Percentiles rank a stretch among this genome's conserved stretches.
These are phyloP conservation scores for Hydropotes inermis DNA, from an alignment of 2,113 vertebrate genomes.

Conservation along the genomic window DNA sequence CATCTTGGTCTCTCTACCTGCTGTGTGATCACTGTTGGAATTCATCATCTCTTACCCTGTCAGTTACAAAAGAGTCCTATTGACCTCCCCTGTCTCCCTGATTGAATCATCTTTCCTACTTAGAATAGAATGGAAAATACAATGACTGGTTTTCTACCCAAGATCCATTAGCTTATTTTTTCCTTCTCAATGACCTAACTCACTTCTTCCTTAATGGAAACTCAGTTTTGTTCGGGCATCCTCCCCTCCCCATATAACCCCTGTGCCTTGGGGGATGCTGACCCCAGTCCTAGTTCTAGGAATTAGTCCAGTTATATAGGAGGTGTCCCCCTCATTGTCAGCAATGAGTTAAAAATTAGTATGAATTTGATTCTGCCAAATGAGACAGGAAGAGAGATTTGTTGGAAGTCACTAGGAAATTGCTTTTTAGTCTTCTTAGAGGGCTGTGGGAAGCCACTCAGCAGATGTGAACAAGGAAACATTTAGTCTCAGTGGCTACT, in stretches of 20 bases:
- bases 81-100: accelerated
- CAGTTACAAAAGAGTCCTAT: not conserved
- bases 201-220: not conserved
- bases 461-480: not conserved
- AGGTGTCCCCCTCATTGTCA: not conserved
- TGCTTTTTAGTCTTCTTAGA: not conserved
- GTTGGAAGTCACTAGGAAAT: not conserved
- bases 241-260: not conserved
- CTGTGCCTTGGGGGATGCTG: not conserved
- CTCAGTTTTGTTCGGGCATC: not conserved
- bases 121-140: not conserved
- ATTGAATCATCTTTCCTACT: not conserved
- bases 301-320: not conserved
- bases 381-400: not conserved
- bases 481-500: not conserved
- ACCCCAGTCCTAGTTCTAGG: too few species aligned
- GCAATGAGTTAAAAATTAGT: not conserved
- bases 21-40: not conserved
- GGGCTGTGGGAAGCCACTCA: not conserved
- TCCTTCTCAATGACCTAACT: not conserved
- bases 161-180: not conserved
- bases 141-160: not conserved
- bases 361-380: not conserved
- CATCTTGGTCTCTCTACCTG: not conserved
- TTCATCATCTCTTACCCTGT: not conserved